Percentiles rank a stretch among this genome's conserved stretches.
Evolutionary conservation across 2,113 vertebrate species (phyloP).

Genomic region (Macrotus californicus): DNA sequence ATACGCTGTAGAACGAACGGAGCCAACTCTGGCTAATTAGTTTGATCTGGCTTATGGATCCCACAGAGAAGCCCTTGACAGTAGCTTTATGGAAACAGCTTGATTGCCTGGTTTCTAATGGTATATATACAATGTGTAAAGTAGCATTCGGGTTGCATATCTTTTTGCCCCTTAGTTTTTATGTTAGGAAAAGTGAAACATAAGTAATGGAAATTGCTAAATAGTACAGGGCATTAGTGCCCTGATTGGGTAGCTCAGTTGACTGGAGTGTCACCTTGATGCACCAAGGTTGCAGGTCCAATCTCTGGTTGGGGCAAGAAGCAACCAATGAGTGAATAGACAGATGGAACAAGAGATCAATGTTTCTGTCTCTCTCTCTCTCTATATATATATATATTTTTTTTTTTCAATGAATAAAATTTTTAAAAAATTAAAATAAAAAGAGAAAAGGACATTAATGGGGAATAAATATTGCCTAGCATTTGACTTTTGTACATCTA

Average conservation of each 20-base stretch:
- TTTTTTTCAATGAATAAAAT: too few relatives aligned
- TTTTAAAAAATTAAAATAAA: not conserved
- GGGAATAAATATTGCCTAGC: slow-evolving; percentile 4
- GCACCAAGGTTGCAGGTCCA: too few relatives aligned
- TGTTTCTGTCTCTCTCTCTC: too few relatives aligned
- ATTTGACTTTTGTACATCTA: not conserved
- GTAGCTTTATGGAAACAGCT: not conserved
- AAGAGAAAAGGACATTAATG: slow-evolving; percentile 21
- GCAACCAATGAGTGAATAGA: too few relatives aligned
- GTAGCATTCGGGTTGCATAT: not conserved
- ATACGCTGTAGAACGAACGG: not conserved
- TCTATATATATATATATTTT: too few relatives aligned
- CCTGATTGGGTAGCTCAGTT: too few relatives aligned
- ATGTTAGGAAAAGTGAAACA: slow-evolving; percentile 33
- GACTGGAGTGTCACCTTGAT: too few relatives aligned
- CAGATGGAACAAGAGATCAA: too few relatives aligned
- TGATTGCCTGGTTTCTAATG: not conserved
- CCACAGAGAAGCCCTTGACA: not conserved
- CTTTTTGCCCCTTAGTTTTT: not conserved
- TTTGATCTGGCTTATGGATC: not conserved
- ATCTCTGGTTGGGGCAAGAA: too few relatives aligned
- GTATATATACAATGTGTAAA: not conserved
- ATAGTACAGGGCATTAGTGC: slow-evolving; percentile 1
- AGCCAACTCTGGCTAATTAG: not conserved
- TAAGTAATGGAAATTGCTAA: slow-evolving; percentile 11